These are phyloP conservation scores for Hydractinia echinata DNA, from an alignment of 30 jellyfish, hydroid and myxozoan species.

Conservation along the genomic window DNA sequence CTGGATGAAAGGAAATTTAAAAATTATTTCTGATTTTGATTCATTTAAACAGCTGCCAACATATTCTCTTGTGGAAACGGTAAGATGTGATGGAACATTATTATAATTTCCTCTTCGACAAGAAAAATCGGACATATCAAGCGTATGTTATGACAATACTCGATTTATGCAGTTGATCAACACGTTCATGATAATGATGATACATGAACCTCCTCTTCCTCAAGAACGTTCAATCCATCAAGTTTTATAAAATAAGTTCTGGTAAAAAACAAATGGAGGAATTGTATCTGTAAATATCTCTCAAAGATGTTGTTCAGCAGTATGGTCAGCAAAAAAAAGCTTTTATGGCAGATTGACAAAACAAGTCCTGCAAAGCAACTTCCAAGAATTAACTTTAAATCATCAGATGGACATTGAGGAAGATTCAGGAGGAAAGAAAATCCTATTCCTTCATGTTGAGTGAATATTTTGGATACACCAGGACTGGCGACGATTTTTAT, in stretches of 20 bases:
- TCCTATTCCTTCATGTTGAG: constrained; percentile 5
- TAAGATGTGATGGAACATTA: constrained; percentile 50
- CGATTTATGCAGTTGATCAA: constrained; percentile 32
- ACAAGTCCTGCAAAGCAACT: background rate
- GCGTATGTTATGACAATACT: constrained; percentile 24
- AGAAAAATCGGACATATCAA: constrained; percentile 49
- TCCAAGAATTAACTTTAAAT: constrained; percentile 8
- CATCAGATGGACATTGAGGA: constrained; percentile 13
- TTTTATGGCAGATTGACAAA: background rate
- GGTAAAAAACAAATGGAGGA: constrained; percentile 27
- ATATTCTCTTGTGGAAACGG: constrained; percentile 1
- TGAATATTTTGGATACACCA: constrained; percentile 30
- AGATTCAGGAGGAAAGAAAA: background rate
- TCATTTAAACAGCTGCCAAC: constrained; percentile 12
- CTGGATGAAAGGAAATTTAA: background rate
- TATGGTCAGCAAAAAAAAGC: constrained; percentile 19
- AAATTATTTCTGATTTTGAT: constrained; percentile 19
- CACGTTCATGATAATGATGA: constrained; percentile 44
- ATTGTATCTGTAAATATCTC: constrained; percentile 16
- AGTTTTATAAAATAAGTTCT: constrained; percentile 29
- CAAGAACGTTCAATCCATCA: constrained; percentile 37
- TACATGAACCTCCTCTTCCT: constrained; percentile 47
- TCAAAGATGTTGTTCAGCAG: background rate
- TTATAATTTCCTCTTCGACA: constrained; percentile 56
- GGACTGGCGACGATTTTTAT: background rate